Evolutionary conservation across 2,113 vertebrate genomes (phyloP), one percentile per base, ranked within the genome.

Genomic region (Triplophysa dalaica): DNA sequence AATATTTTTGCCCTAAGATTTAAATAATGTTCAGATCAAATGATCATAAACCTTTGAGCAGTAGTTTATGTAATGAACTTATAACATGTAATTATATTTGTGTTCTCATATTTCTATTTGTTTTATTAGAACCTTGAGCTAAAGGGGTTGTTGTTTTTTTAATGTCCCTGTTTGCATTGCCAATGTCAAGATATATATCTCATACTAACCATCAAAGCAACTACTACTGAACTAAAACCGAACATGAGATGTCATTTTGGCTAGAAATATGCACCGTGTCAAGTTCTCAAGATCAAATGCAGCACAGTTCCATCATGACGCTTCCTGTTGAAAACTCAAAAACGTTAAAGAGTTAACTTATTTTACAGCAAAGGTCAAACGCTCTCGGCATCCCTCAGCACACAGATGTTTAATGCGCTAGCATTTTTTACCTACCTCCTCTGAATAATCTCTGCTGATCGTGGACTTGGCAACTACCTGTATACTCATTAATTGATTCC

Each of bases 401-500:
- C 62, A 26, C 75, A 79, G 70, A 78, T 79, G 68, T 70, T 73
- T 61, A 58, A 48, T 9, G 41, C 63, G 45, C 33, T 65, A 50
- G 61, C 75, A 43, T 38, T 52, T 26, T 33, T 69, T 67, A 61
- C 75, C 58, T 61, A 24, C 66, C 67, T 79, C 74, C 75, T 41
- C 68, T 78, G 79, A 60, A 63, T 76, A 79, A 81, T 61, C 24
- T 79, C 62, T 70, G 70, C 77, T 76, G 79, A 78, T 81, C 60
- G 70, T 67, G 14, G 41, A 45, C 70, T 73, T 81, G 84, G 79
- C 76, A 81, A 52, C 54, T n/a, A 81, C 70, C 67, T 81, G 65
- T 70, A 48, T 29, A 56, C 33, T 68, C 72, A 61, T 81, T 81
- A 83, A 68, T 75, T 83, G 79, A 65, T 79, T 83, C 70, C 67